Percentiles rank a stretch among this genome's conserved stretches.
Evolutionary conservation across 2,888 invertebrate genomes (phyloP).

Genomic region (Tetrapedia diversipes): DNA sequence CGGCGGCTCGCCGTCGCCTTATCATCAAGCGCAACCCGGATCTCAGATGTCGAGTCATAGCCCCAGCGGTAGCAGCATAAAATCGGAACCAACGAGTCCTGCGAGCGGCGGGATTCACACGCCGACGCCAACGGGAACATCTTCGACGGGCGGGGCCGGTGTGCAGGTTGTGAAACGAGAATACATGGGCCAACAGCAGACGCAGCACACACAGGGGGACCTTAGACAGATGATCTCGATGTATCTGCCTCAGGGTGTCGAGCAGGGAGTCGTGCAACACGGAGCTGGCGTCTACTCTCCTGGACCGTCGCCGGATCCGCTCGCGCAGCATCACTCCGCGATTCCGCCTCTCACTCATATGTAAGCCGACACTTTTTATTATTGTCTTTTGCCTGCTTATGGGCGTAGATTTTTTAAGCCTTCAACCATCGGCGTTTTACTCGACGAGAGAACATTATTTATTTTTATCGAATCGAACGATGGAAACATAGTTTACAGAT

Average conservation of each 20-base stretch:
- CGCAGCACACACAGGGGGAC: slow-evolving; percentile 85
- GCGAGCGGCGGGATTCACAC: slow-evolving; percentile 86
- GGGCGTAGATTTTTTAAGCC: background rate
- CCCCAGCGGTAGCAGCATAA: slow-evolving; percentile 94
- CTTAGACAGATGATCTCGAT: slow-evolving; percentile 90
- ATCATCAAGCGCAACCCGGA: slow-evolving; percentile 87
- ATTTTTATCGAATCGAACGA: background rate
- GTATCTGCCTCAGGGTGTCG: slow-evolving; percentile 89
- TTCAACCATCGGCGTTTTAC: background rate
- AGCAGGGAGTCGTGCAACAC: slow-evolving; percentile 88
- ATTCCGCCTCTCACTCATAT: slow-evolving; percentile 86
- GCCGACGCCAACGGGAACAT: slow-evolving; percentile 83
- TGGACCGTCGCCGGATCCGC: slow-evolving; percentile 86
- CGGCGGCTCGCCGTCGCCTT: slow-evolving; percentile 88
- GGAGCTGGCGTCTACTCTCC: slow-evolving; percentile 84
- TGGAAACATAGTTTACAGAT: too few relatives aligned
- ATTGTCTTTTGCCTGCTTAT: slow-evolving; percentile 14
- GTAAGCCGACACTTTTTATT: slow-evolving; percentile 83
- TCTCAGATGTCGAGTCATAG: slow-evolving; percentile 90
- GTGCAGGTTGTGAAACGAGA: slow-evolving; percentile 75
- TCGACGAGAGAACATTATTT: background rate
- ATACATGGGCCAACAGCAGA: slow-evolving; percentile 83
- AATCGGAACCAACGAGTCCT: slow-evolving; percentile 94
- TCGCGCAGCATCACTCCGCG: slow-evolving; percentile 81
- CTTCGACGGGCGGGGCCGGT: slow-evolving; percentile 71